Conservation (phyloP, 2,113 vertebrate species). For the Lasiurus cinereus region DNA sequence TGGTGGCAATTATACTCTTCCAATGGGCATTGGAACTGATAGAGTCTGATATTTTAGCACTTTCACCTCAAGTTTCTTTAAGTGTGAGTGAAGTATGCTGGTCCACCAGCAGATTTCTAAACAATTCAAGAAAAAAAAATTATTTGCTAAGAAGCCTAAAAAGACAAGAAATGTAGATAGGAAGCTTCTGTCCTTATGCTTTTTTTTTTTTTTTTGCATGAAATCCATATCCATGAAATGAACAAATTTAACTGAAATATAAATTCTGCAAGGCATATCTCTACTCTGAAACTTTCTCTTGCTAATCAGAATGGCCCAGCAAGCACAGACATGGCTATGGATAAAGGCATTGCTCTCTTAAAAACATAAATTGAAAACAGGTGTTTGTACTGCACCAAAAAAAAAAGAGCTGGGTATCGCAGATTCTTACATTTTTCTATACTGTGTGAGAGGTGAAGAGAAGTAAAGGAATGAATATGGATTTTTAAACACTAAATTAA, state of each 20-base stretch:
- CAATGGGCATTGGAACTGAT: background rate
- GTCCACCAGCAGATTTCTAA: background rate
- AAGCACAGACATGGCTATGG: background rate
- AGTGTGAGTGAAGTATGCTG: background rate
- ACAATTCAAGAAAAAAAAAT: background rate
- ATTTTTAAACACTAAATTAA: conserved; percentile 44
- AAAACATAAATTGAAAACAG: conserved; percentile 14
- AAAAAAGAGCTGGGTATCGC: background rate
- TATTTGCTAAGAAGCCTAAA: background rate
- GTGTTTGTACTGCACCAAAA: background rate
- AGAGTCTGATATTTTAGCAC: background rate
- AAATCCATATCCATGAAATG: background rate
- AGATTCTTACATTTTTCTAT: background rate
- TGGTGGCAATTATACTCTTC: background rate
- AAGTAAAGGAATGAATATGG: background rate
- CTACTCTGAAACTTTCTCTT: conserved; percentile 4
- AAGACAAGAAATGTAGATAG: background rate
- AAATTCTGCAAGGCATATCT: background rate
- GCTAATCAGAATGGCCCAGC: background rate
- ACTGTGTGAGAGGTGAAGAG: background rate
- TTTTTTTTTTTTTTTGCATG: conserved; percentile 60
- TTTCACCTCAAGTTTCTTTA: background rate
- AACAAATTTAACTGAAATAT: background rate
- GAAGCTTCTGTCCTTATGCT: background rate
- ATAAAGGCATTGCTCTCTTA: background rate